Evolutionary conservation across 2,888 invertebrate genomes (phyloP), one percentile per base, ranked within the genome.

Genomic region (Cheilosia vulpina): DNA sequence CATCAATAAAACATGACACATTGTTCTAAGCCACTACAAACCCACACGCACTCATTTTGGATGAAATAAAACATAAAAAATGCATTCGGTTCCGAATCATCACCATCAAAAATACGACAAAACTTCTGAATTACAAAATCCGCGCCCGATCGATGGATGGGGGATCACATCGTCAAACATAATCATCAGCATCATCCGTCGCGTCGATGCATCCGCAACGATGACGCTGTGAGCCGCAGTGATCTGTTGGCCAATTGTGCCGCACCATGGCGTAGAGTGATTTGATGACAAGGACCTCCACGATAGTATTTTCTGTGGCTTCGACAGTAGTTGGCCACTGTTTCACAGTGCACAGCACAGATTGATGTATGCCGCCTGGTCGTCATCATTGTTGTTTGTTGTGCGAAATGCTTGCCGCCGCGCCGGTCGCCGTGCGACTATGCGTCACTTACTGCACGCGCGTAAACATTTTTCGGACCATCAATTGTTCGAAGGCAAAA

Each of bases 281-380:
- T 87, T 84, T 87, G 83, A 88, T 87, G 88, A 88, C 87, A 87
- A 81, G 87, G 88, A 88, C 88, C 88, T 87, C 87, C 88, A 66
- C 77, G 88, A 87, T 80, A 79, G 87, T 65, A 66, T 76, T 77
- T 53, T 41, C 53, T 53, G 58, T 66, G 41, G 24, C 77, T 52
- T 50, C 63, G 27, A 45, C 63, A 47, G 53, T 62, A 68, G 71
- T 66, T 73, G 68, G 62, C 68, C 58, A 68, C 68, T 58, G 41
- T 73, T 57, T 55, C 38, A 4, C 47, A 62, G 43, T 73, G 57
- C 52, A 38, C 47, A 69, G 73, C 31, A 9, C 55, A 80, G 79
- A 80, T 80, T 84, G 80, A 84, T 80, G 84, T 84, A 75, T 76
- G 84, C 84, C 84, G 84, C 80, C 83, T 79, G 47, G 53, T 77